phyloP scores from a whole-genome alignment of 2,797 vertebrate species.

The Smutsia gigantea region DNA sequence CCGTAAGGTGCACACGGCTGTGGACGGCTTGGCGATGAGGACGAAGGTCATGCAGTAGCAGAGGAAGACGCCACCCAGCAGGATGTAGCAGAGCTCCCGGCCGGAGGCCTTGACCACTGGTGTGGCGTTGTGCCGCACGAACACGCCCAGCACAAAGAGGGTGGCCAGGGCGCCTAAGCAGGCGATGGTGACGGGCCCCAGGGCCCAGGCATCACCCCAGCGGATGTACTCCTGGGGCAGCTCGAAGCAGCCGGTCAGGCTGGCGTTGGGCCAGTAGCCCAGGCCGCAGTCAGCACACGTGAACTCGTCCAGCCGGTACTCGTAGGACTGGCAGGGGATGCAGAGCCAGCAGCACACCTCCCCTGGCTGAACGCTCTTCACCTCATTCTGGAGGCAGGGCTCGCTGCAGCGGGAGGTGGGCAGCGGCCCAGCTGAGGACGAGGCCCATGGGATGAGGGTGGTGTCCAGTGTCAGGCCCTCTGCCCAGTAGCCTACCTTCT shows the following conservation, averaged over 20 bases:
- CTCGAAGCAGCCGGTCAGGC: conserved; percentile 95
- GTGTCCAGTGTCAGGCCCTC: conserved; percentile 94
- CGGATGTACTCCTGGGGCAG: conserved; percentile 97
- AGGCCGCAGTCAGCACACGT: conserved; percentile 96
- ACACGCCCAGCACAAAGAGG: conserved; percentile 94
- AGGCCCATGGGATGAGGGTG: conserved; percentile 91
- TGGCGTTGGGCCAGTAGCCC: conserved; percentile 95
- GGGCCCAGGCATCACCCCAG: conserved; percentile 97
- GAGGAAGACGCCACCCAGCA: conserved; percentile 95
- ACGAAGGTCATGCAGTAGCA: conserved; percentile 99
- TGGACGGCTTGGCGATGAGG: conserved; percentile 97
- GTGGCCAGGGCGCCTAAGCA: conserved; percentile 97
- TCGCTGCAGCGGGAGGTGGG: conserved; percentile 99
- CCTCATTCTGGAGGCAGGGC: conserved; percentile 96
- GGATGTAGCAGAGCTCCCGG: conserved; percentile 97
- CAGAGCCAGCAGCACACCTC: conserved; percentile 99
- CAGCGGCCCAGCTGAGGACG: conserved; percentile 71
- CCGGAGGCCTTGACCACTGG: conserved; percentile 98
- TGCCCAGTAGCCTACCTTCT: conserved; percentile 98
- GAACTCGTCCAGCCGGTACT: conserved; percentile 96
- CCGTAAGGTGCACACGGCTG: conserved; percentile 93
- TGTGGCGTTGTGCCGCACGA: conserved; percentile 94
- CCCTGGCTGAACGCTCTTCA: conserved; percentile 98
- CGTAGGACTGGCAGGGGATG: conserved; percentile 96
- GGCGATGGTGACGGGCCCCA: conserved; percentile 96